Percentiles rank a stretch among this genome's conserved stretches.
These are phyloP conservation scores for Elymnias hypermnestra DNA, from an alignment of 1,140 invertebrate genomes.

Conservation along the genomic window DNA sequence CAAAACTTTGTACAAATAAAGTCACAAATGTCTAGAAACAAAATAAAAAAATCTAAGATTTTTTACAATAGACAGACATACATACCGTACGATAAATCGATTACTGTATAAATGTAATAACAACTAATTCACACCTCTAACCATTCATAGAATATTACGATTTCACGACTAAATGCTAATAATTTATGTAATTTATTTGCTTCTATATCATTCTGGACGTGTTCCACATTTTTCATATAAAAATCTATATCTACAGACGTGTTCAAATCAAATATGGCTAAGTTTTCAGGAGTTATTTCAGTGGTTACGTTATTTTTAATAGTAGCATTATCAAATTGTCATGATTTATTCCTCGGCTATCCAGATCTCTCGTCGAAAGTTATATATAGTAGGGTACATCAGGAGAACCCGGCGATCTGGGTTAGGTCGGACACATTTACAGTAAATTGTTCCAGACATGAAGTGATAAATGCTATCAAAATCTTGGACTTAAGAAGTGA, in stretches of 20 bases:
- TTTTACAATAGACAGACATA: conserved; percentile 5
- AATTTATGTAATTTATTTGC: background rate
- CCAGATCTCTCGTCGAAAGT: conserved; percentile 43
- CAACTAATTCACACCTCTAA: background rate
- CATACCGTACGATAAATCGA: background rate
- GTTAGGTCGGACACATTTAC: conserved; percentile 46
- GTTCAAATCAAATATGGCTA: conserved; percentile 9
- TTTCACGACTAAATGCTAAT: conserved; percentile 6
- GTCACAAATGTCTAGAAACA: no score
- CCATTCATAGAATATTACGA: conserved; percentile 12
- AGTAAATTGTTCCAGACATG: conserved; percentile 47
- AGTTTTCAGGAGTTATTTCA: conserved; percentile 1
- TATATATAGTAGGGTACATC: conserved; percentile 54
- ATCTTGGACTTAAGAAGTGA: conserved; percentile 50
- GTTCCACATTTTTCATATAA: background rate
- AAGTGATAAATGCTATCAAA: conserved; percentile 57
- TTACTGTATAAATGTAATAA: background rate
- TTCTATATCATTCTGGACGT: background rate
- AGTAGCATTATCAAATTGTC: background rate
- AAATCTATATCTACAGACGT: conserved; percentile 1
- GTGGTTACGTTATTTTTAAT: conserved; percentile 9
- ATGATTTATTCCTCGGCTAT: conserved; percentile 50
- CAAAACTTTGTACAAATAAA: no score
- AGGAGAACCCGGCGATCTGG: conserved; percentile 62
- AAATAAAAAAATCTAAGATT: no score